phyloP scores from a whole-genome alignment of 2,113 vertebrate genomes.

The Peucedramus taeniatus region DNA sequence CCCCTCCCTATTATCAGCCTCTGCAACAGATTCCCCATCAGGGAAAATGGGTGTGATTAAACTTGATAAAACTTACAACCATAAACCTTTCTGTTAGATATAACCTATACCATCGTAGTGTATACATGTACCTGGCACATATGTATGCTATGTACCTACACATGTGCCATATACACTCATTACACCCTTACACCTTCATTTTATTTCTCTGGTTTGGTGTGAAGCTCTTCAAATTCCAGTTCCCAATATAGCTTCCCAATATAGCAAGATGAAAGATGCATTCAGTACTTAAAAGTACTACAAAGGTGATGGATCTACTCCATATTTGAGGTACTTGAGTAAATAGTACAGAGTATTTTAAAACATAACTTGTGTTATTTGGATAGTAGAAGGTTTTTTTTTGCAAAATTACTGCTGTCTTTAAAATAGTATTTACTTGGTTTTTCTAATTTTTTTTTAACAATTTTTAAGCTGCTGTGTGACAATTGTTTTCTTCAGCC shows the following conservation, averaged over 20 bases:
- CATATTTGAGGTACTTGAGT: background rate
- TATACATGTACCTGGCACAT: background rate
- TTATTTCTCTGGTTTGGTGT: background rate
- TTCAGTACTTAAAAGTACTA: background rate
- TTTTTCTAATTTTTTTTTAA: background rate
- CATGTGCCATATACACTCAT: background rate
- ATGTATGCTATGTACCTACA: background rate
- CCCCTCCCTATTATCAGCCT: background rate
- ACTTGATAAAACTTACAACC: background rate
- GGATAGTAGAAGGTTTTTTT: background rate
- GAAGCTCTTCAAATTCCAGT: background rate
- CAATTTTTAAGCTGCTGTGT: background rate
- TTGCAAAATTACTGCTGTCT: background rate
- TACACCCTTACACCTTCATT: background rate
- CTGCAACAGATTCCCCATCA: background rate
- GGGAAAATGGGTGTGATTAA: background rate
- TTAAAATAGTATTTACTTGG: background rate
- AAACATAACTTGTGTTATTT: background rate
- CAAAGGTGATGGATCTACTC: background rate
- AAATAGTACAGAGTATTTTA: background rate
- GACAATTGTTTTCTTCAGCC: background rate
- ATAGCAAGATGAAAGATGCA: background rate
- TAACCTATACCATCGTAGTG: background rate
- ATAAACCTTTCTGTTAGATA: background rate
- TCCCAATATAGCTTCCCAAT: background rate